phyloP scores from a whole-genome alignment of 2,797 vertebrate species.

The Helicolenus hilgendorfi region DNA sequence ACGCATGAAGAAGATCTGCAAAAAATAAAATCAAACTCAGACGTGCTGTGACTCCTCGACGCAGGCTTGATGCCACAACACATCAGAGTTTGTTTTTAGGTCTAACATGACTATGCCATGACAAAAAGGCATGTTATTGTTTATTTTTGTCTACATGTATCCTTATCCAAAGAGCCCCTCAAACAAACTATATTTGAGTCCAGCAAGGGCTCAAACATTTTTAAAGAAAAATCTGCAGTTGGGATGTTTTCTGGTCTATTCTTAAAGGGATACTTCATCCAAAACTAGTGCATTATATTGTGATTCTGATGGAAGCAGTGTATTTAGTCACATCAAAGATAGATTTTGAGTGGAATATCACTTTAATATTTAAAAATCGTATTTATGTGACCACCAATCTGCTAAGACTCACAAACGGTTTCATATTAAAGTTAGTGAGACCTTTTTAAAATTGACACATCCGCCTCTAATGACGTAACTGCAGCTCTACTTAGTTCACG shows the following conservation, averaged over 20 bases:
- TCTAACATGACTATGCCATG: neutral
- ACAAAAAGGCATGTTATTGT: neutral
- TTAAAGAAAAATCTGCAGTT: neutral
- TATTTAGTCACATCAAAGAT: neutral
- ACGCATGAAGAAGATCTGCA: neutral
- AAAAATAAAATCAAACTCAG: too few species aligned
- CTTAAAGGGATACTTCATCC: neutral
- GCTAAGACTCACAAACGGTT: neutral
- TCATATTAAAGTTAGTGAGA: neutral
- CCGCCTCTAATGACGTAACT: constrained; percentile 17
- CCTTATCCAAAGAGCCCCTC: neutral
- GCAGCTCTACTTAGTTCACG: constrained; percentile 33
- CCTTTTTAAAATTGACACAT: neutral
- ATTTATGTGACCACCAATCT: constrained; percentile 2
- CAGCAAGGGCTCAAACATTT: neutral
- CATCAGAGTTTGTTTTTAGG: neutral
- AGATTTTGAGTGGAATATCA: neutral
- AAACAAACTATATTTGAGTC: neutral
- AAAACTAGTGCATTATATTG: neutral
- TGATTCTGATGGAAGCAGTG: neutral
- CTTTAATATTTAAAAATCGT: neutral
- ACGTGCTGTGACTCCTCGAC: neutral
- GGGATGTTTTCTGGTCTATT: neutral
- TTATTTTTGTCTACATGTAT: neutral
- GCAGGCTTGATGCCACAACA: neutral